A percentile compares a stretch with the other conserved stretches of the same genome.
These are phyloP conservation scores for Psittacula derbiana DNA, from an alignment of 2,797 vertebrate species.

Conservation along the genomic window DNA sequence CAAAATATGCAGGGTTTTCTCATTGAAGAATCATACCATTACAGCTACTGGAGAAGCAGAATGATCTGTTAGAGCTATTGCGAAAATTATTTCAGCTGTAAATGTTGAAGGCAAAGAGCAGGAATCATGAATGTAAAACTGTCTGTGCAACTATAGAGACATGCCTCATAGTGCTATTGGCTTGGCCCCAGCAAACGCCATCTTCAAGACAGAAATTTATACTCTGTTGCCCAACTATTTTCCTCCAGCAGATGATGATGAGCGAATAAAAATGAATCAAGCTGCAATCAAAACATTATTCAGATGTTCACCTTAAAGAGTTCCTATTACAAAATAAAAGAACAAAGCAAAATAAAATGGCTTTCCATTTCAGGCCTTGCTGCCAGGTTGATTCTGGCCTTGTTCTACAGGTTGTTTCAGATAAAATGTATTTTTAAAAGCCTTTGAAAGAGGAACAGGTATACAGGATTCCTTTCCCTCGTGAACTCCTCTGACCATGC, in stretches of 20 bases:
- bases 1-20: conserved; percentile 1
- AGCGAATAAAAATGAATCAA: background rate
- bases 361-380: background rate
- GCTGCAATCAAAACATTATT: background rate
- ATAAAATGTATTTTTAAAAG: background rate
- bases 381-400: background rate
- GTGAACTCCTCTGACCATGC: background rate
- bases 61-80: conserved; percentile 13
- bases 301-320: background rate
- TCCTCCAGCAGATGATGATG: background rate
- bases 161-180: background rate
- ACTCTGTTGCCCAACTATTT: background rate
- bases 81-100: conserved; percentile 7
- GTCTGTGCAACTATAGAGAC: background rate
- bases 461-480: background rate
- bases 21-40: background rate
- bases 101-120: background rate
- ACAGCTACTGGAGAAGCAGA: background rate
- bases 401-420: background rate
- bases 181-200: background rate
- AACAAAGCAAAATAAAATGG: background rate
- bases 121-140: conserved; percentile 16
- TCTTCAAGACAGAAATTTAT: background rate
- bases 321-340: background rate
- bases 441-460: background rate